A percentile compares a stretch with the other conserved stretches of the same genome.
Evolutionary conservation across 2,113 vertebrate genomes (phyloP).

Genomic region (Phylloscopus trochilus): DNA sequence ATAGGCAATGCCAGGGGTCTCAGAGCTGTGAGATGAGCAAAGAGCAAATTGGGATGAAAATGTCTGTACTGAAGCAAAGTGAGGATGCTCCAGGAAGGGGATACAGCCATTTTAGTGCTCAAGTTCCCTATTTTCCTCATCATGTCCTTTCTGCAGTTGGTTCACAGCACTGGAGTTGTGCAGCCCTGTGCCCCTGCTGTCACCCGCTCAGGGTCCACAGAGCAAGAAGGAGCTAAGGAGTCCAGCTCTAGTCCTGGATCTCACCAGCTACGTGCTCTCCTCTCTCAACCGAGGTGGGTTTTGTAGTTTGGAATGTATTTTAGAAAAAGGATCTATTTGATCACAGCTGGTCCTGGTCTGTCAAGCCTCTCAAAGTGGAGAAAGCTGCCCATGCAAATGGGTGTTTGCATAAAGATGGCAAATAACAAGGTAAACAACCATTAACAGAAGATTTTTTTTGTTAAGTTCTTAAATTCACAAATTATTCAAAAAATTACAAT

Average conservation of each 20-base stretch:
- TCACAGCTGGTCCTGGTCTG: neutral
- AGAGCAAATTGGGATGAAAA: neutral
- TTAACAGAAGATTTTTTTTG: neutral
- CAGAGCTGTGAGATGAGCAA: neutral
- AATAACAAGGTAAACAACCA: neutral
- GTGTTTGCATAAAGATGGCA: neutral
- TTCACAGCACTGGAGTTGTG: neutral
- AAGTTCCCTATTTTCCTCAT: neutral
- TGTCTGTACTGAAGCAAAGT: neutral
- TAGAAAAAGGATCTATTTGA: neutral
- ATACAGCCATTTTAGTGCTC: neutral
- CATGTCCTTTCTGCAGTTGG: rapidly evolving
- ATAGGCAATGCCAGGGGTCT: neutral
- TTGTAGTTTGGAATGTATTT: neutral
- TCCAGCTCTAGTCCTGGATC: neutral
- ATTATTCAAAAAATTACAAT: neutral
- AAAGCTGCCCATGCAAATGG: rapidly evolving
- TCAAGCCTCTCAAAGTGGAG: neutral
- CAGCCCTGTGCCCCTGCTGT: no score
- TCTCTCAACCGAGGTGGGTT: neutral
- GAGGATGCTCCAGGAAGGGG: neutral
- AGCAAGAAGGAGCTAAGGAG: neutral
- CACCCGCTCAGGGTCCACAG: neutral
- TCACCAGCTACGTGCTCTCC: rapidly evolving
- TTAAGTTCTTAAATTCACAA: neutral